Evolutionary conservation across 2,888 invertebrate genomes (phyloP).

Genomic region (Hesperia comma): DNA sequence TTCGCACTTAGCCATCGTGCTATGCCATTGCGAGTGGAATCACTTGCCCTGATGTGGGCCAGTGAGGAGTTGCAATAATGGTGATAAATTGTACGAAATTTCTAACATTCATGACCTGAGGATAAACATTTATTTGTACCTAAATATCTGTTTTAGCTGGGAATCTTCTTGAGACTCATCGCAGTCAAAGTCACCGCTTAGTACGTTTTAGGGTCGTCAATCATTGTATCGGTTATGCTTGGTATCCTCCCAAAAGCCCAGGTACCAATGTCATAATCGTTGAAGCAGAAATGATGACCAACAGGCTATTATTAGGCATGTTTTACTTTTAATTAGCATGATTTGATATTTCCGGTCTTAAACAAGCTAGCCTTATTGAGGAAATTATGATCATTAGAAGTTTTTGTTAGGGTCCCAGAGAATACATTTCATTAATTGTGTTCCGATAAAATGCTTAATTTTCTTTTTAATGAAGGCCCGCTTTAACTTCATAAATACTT

Average conservation of each 20-base stretch:
- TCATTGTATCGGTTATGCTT: not conserved
- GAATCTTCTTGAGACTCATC: no score
- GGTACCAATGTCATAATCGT: slow-evolving; percentile 44
- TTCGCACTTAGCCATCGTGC: no score
- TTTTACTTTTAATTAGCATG: slow-evolving; percentile 65
- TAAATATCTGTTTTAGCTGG: no score
- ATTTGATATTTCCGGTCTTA: slow-evolving; percentile 66
- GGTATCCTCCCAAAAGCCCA: not conserved
- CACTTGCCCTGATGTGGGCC: no score
- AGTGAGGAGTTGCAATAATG: no score
- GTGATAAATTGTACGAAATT: no score
- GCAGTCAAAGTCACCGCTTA: no score
- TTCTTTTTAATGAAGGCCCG: slow-evolving; percentile 30
- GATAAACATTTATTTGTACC: no score
- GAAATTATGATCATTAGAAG: slow-evolving; percentile 45
- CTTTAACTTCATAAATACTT: slow-evolving; percentile 28
- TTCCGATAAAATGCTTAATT: slow-evolving; percentile 27
- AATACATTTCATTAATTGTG: slow-evolving; percentile 34
- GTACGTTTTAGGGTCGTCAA: no score
- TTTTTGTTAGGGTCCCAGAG: slow-evolving; percentile 29
- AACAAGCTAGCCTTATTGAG: slow-evolving; percentile 48
- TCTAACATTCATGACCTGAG: no score
- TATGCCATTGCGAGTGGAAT: no score
- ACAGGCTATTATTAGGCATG: slow-evolving; percentile 61
- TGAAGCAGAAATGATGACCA: slow-evolving; percentile 63